Conservation (phyloP, 2,797 vertebrate species). For the Molossus alvarezi region DNA sequence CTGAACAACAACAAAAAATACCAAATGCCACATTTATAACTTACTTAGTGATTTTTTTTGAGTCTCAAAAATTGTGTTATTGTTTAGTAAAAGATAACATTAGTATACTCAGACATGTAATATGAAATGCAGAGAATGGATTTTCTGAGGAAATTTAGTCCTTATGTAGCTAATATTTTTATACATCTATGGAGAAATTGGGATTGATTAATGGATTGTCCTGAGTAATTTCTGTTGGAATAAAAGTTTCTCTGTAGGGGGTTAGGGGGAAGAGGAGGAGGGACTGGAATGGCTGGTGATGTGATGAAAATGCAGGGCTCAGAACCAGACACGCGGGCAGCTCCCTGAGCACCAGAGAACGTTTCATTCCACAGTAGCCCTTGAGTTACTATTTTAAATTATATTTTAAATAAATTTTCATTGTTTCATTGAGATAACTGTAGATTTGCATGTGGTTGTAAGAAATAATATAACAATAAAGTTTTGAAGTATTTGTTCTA, state of each 20-base stretch:
- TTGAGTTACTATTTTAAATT: background rate
- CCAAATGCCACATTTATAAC: background rate
- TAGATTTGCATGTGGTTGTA: background rate
- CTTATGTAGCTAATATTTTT: background rate
- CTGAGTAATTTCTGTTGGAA: background rate
- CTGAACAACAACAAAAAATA: background rate
- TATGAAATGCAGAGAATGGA: background rate
- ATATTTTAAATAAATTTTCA: background rate
- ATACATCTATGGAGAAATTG: background rate
- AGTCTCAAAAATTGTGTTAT: background rate
- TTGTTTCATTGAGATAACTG: background rate
- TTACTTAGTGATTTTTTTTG: slow-evolving; percentile 12
- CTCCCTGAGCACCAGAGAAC: background rate
- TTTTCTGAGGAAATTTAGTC: slow-evolving; percentile 2
- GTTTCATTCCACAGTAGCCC: background rate
- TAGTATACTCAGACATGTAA: background rate
- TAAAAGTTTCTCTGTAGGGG: background rate
- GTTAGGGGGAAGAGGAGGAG: background rate
- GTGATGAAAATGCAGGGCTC: background rate
- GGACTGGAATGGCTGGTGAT: background rate
- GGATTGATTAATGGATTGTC: background rate
- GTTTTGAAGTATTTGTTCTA: too few relatives aligned
- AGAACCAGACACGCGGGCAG: background rate
- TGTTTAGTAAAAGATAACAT: background rate
- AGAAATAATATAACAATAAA: background rate